Evolutionary conservation across 2,113 vertebrate species (phyloP), one percentile per base, ranked within the genome.

Genomic region (human (Homo sapiens)): DNA sequence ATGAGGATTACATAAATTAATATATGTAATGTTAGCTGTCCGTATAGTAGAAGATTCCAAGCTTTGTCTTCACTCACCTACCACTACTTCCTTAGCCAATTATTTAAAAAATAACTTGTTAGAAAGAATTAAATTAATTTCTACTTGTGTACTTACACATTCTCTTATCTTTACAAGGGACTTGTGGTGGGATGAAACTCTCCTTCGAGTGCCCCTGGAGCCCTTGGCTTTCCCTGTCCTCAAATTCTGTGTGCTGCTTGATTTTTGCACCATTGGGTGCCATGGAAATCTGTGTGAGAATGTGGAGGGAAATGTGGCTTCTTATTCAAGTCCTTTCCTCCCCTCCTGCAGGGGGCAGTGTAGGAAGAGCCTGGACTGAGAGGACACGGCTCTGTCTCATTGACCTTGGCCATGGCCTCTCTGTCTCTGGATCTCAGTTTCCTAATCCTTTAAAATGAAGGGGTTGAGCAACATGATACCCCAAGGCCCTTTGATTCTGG

Each of bases 381-480:
- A 92, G 70, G 40, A 90, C 16, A 18, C 4, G 6, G 6, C 12
- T 92, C 83, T 90, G 23, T 68, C n/a, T 75, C 4, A 75, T 66
- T 0, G 1, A 73, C 17, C 32, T 45, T 84, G 73, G 30, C 80
- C 68, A 82, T 4, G 9, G 38, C 25, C 38, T 90, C 97, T 68
- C 18, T 25, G 9, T 85, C 40, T 75, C 43, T 48, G 72, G 17
- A 79, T 68, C 48, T 94, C 50, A 43, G 66, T 79, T 92, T 96
- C 48, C 52, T 93, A 90, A 96, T 88, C 13, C 32, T 57, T 76
- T 72, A 87, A 95, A 30, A 61, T 80, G 72, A 90, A 32, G 32
- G 14, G 14, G 6, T 27, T 81, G 70, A 50, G 17, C 20, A 48
- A 68, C 45, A 27, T 59, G 55, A 70, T 88, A 64, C 32, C 27